These are phyloP conservation scores for Lycocerus yunnanus DNA, from an alignment of 2,888 invertebrate species.

Conservation along the genomic window DNA sequence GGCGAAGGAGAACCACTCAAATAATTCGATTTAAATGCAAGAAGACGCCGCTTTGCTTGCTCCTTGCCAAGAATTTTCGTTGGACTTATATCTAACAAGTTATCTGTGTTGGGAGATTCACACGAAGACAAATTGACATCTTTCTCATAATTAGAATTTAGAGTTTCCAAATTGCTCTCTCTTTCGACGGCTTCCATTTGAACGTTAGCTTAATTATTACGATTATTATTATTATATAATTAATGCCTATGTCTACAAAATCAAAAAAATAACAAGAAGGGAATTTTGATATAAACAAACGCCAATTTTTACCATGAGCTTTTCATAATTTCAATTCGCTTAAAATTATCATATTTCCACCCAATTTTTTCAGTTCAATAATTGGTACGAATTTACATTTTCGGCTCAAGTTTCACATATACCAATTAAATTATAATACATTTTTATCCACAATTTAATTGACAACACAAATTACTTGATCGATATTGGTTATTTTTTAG, in stretches of 20 bases:
- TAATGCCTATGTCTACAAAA: not conserved
- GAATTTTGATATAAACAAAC: not conserved
- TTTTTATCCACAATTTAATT: slow-evolving; percentile 3
- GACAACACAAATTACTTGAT: slow-evolving; percentile 20
- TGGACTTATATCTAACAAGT: slow-evolving; percentile 27
- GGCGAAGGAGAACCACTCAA: slow-evolving; percentile 20
- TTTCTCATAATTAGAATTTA: not conserved
- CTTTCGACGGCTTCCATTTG: not conserved
- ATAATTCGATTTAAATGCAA: slow-evolving; percentile 43
- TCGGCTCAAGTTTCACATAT: not conserved
- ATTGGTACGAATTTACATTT: not conserved
- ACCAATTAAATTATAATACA: not conserved
- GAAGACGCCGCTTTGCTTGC: slow-evolving; percentile 50
- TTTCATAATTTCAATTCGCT: not conserved
- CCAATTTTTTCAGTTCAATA: not conserved
- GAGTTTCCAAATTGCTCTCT: not conserved
- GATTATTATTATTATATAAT: not conserved
- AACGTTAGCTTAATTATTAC: not conserved
- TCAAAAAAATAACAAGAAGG: not conserved
- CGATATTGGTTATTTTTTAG: slow-evolving; percentile 13
- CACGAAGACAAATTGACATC: not conserved
- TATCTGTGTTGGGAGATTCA: slow-evolving; percentile 25
- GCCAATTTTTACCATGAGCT: not conserved
- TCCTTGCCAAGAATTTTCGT: slow-evolving; percentile 38
- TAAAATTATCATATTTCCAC: not conserved